phyloP scores from a whole-genome alignment of 1,140 invertebrate genomes.

The Nephotettix cincticeps region DNA sequence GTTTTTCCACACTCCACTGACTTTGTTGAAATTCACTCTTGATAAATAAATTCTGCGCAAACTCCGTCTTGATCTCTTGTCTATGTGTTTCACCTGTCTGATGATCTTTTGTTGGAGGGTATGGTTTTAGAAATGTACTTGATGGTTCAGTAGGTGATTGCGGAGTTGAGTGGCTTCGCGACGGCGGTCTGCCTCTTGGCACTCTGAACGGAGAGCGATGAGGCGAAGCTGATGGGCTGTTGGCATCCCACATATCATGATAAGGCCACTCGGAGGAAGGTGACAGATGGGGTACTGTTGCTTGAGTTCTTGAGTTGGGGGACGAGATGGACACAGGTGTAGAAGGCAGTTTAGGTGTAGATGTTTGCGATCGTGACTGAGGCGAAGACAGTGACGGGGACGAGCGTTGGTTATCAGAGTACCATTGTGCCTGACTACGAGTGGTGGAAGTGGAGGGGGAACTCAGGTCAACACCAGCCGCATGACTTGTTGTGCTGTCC shows the following conservation, averaged over 20 bases:
- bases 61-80: constrained; percentile 12
- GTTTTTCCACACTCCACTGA: neutral
- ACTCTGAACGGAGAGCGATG: constrained; percentile 52
- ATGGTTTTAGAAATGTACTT: constrained; percentile 56
- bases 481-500: constrained; percentile 57
- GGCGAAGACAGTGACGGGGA: neutral
- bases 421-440: neutral
- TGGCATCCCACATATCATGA: constrained; percentile 14
- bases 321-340: neutral
- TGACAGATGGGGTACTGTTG: neutral
- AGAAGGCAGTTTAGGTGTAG: neutral
- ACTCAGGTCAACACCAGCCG: neutral
- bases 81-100: constrained; percentile 17
- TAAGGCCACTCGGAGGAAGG: neutral
- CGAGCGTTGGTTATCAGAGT: neutral
- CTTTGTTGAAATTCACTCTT: neutral
- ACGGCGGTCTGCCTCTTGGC: constrained; percentile 64
- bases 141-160: constrained; percentile 44
- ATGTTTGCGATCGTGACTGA: neutral
- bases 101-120: constrained; percentile 44
- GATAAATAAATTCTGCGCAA: neutral
- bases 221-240: constrained; percentile 16
- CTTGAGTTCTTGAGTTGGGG: neutral
- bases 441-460: neutral
- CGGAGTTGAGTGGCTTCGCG: constrained; percentile 46